Evolutionary conservation across 2,888 invertebrate genomes (phyloP).

Genomic region (Cerastoderma edule): DNA sequence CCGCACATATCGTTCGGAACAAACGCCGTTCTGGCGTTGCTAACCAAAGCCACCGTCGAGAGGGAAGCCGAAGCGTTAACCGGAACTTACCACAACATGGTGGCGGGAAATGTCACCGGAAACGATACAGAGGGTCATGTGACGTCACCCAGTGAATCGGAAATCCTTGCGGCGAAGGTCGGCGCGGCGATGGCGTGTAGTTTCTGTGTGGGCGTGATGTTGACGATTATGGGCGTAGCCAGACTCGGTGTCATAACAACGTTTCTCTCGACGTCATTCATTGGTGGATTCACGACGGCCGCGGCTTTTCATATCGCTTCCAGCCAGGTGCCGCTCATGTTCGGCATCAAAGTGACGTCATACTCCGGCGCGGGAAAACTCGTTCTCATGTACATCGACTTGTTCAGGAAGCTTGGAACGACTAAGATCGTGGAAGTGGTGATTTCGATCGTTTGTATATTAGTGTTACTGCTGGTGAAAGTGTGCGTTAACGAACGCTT

Average conservation of each 20-base stretch:
- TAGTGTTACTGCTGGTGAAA: constrained; percentile 86
- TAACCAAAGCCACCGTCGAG: constrained; percentile 72
- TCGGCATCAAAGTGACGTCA: constrained; percentile 54
- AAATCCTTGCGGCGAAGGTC: constrained; percentile 38
- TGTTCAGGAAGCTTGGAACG: constrained; percentile 86
- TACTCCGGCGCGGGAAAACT: constrained; percentile 62
- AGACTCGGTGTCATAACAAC: constrained; percentile 70
- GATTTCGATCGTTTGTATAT: constrained; percentile 88
- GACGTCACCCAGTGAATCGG: constrained; percentile 36
- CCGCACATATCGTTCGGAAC: constrained; percentile 76
- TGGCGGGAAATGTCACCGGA: not conserved
- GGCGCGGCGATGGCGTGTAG: constrained; percentile 51
- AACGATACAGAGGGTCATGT: constrained; percentile 2
- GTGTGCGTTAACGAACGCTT: constrained; percentile 72
- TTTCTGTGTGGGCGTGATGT: constrained; percentile 61
- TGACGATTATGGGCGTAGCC: constrained; percentile 64
- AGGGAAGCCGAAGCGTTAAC: constrained; percentile 44
- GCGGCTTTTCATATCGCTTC: constrained; percentile 68
- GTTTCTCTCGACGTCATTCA: constrained; percentile 69
- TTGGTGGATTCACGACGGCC: constrained; percentile 74
- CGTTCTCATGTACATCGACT: constrained; percentile 86
- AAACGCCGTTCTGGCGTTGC: constrained; percentile 76
- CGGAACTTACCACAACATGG: not conserved
- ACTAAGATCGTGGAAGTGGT: constrained; percentile 88
- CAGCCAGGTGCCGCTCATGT: constrained; percentile 65